Evolutionary conservation across 2,797 vertebrate species (phyloP), one percentile per base, ranked within the genome.

Genomic region (Parambassis ranga): DNA sequence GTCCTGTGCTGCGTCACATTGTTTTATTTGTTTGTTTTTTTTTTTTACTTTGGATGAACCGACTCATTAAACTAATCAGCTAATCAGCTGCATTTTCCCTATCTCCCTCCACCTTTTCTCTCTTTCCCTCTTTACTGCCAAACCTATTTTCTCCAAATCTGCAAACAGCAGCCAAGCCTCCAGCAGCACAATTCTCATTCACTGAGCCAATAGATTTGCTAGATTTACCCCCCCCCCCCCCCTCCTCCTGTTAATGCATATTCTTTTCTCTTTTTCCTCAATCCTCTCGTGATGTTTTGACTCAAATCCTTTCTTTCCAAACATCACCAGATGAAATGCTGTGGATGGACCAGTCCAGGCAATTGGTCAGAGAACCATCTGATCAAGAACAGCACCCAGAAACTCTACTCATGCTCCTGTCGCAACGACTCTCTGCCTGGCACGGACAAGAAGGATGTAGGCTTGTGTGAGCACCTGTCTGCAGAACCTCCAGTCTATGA

Each of bases 341-440:
- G 97, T 56, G 97, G 97, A 35, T 98, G 95, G 96, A 87, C 6
- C 6, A 88, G 87, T 59, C 87, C 90, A 7, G 62, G 82, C 32
- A 95, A 96, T 87, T 98, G 97, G 97, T 91, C 92, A 0, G 83
- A 83, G 1, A 98, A 98, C 38, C 0, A 32, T 0, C 0, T 77
- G 55, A 88, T 97, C 60, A 91, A 49, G 79, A 94, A 90, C 55
- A 82, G 4, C 71, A 76, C 89, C 1, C 33, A 63, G 61, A 3
- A 7, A 10, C 27, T 69, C 0, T 97, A 92, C 74, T 75, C 96
- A 0, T 98, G 97, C 58, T 96, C 97, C 76, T 98, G 96, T 19
- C 82, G 87, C 33, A 93, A 93, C 15, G 63, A 6, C 0, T 39
- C 87, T 3, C 8, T 50, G 27, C 11, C 79, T 0, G 49, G 86